Evolutionary conservation across 2,797 vertebrate species (phyloP).

Genomic region (Neoniphon sammara): DNA sequence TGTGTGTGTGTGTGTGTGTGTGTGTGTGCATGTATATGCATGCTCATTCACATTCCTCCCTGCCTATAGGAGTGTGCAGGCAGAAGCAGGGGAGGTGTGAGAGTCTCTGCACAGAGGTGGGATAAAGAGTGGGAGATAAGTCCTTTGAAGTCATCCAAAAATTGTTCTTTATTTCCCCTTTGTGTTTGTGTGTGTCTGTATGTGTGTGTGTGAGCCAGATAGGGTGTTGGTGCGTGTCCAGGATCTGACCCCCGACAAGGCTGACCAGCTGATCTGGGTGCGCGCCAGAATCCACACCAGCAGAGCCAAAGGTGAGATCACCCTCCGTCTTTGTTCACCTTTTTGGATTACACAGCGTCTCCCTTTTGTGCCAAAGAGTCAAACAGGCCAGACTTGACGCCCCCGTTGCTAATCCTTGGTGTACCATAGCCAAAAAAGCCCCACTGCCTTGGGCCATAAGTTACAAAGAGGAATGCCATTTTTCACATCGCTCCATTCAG

Average conservation of each 20-base stretch:
- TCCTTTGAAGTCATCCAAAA: slow-evolving; percentile 71
- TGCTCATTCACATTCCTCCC: slow-evolving; percentile 56
- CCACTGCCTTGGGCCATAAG: slow-evolving; percentile 39
- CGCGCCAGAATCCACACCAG: slow-evolving; percentile 97
- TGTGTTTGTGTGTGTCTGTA: slow-evolving; percentile 5
- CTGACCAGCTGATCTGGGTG: slow-evolving; percentile 93
- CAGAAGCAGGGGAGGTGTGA: slow-evolving; percentile 3
- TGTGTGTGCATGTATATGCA: slow-evolving; percentile 13
- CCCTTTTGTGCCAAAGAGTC: slow-evolving; percentile 32
- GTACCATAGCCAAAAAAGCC: slow-evolving; percentile 30
- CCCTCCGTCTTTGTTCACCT: slow-evolving; percentile 36
- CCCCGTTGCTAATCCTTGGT: slow-evolving; percentile 35
- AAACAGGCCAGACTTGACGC: slow-evolving; percentile 37
- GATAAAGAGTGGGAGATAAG: slow-evolving; percentile 30
- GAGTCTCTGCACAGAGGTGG: slow-evolving; percentile 28
- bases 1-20: slow-evolving; percentile 48
- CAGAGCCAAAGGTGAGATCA: slow-evolving; percentile 95
- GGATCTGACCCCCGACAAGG: slow-evolving; percentile 88
- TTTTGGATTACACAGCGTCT: neutral
- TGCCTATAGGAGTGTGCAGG: slow-evolving; percentile 55
- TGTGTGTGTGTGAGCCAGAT: slow-evolving; percentile 82
- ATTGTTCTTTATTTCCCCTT: neutral
- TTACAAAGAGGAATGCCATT: slow-evolving; percentile 2
- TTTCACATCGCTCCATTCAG: slow-evolving; percentile 11
- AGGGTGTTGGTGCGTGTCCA: slow-evolving; percentile 88